Percentiles rank a stretch among this genome's conserved stretches.
Evolutionary conservation across 1,140 invertebrate genomes (phyloP).

Genomic region (Araneus ventricosus): DNA sequence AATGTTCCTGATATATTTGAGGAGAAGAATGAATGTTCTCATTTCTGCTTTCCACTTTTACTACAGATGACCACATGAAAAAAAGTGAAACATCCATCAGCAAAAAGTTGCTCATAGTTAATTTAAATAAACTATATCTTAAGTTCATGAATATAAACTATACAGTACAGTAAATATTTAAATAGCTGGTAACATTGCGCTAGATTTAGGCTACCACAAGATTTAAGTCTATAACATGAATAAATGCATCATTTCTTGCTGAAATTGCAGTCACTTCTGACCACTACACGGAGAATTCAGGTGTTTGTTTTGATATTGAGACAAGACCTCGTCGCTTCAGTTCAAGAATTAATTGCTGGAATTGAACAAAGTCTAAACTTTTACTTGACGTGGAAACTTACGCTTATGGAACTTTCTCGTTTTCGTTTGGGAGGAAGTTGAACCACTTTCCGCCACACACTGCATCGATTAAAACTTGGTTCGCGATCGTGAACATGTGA

Average conservation of each 20-base stretch:
- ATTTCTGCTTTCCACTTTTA: background rate
- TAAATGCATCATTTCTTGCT: conserved; percentile 71
- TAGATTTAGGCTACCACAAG: conserved; percentile 56
- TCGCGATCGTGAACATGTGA: too few relatives aligned
- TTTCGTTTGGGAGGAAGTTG: background rate
- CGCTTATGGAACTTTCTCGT: background rate
- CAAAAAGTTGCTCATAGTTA: conserved; percentile 16
- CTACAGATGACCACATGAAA: background rate
- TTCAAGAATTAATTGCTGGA: background rate
- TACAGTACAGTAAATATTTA: conserved; percentile 68
- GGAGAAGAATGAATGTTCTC: too few relatives aligned
- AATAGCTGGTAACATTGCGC: conserved; percentile 65
- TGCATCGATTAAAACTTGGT: too few relatives aligned
- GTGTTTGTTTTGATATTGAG: conserved; percentile 25
- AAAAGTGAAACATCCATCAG: conserved; percentile 19
- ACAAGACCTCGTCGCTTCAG: background rate
- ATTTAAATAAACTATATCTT: conserved; percentile 65
- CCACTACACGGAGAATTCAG: conserved; percentile 5
- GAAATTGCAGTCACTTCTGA: conserved; percentile 19
- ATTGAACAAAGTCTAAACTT: background rate
- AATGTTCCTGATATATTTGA: too few relatives aligned
- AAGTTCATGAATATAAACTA: conserved; percentile 66
- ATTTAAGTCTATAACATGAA: conserved; percentile 69
- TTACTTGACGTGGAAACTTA: background rate
- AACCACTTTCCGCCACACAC: background rate